A percentile compares a stretch with the other conserved stretches of the same genome.
Evolutionary conservation across 1,140 invertebrate genomes (phyloP).

Genomic region (Cyclargus thomasi): DNA sequence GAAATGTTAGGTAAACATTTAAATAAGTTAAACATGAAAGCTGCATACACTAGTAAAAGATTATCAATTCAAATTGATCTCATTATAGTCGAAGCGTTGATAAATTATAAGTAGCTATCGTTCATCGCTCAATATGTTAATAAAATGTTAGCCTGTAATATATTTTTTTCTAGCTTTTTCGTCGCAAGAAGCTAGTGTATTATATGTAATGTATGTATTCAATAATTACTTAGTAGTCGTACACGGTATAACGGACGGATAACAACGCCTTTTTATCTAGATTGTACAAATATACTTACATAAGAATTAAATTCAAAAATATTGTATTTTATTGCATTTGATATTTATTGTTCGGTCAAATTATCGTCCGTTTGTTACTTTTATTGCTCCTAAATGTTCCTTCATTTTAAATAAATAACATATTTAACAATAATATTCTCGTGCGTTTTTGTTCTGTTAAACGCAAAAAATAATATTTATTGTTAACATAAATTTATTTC

Average conservation of each 20-base stretch:
- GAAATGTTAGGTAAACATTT: background rate
- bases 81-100: background rate
- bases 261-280: background rate
- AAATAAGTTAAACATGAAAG: background rate
- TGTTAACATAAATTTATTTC: background rate
- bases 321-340: background rate
- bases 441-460: background rate
- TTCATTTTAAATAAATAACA: background rate
- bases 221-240: background rate
- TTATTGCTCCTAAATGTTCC: background rate
- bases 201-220: constrained; percentile 1
- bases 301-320: background rate
- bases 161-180: background rate
- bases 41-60: background rate
- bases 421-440: background rate
- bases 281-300: background rate
- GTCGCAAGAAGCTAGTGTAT: constrained; percentile 7
- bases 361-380: background rate
- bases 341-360: background rate
- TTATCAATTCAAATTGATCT: background rate
- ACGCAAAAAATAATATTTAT: background rate
- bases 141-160: background rate
- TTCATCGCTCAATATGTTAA: constrained; percentile 12
- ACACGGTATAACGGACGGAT: background rate
- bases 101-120: constrained; percentile 8